Evolutionary conservation across 2,888 invertebrate species (phyloP).

Genomic region (Rhodophaea formosa): DNA sequence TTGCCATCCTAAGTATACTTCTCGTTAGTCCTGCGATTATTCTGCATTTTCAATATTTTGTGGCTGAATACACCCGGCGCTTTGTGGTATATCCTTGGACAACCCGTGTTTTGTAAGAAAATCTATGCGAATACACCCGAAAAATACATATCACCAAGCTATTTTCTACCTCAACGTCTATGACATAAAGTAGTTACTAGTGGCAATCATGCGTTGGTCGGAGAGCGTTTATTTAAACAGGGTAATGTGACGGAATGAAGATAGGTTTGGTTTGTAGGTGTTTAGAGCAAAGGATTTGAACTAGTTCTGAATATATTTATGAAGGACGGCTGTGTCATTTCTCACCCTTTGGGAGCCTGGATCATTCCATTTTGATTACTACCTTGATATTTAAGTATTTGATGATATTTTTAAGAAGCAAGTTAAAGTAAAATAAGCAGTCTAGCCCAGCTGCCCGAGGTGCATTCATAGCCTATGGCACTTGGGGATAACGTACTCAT

Average conservation of each 20-base stretch:
- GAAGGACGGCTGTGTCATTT: not conserved
- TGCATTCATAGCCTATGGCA: too few species aligned
- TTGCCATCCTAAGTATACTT: too few species aligned
- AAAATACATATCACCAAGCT: not conserved
- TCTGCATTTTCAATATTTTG: not conserved
- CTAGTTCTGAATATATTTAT: not conserved
- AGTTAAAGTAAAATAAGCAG: too few species aligned
- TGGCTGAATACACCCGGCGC: conserved; percentile 25
- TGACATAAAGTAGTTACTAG: not conserved
- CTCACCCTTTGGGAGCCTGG: not conserved
- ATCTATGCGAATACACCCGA: conserved; percentile 19
- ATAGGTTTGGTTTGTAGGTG: conserved; percentile 24
- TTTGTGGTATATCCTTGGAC: conserved; percentile 33
- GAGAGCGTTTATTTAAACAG: conserved; percentile 31
- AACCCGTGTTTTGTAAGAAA: conserved; percentile 35
- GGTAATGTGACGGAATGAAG: conserved; percentile 35
- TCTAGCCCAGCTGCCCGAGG: too few species aligned
- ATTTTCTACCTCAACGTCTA: conserved; percentile 13
- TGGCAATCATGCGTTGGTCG: not conserved
- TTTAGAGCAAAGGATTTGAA: conserved; percentile 6
- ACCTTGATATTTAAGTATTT: too few species aligned
- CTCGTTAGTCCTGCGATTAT: not conserved
- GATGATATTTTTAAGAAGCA: too few species aligned
- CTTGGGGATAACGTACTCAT: too few species aligned
- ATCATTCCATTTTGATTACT: not conserved